A percentile compares a stretch with the other conserved stretches of the same genome.
These are phyloP conservation scores for Malurus alboscapulatus DNA, from an alignment of 2,113 vertebrate species.

Conservation along the genomic window DNA sequence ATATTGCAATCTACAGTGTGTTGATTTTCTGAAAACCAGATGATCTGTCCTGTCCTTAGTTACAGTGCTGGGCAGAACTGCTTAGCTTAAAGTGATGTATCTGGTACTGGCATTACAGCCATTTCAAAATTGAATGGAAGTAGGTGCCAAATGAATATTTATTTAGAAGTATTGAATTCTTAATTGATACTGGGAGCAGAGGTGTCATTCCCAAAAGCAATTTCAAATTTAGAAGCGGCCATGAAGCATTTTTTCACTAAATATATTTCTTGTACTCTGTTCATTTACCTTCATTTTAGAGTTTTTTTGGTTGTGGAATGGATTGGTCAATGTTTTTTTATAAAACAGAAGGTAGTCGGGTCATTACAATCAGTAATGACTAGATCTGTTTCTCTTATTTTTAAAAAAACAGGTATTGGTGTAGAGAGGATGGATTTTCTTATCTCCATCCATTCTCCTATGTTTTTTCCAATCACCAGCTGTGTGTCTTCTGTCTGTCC, in stretches of 20 bases:
- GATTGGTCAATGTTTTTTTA: neutral
- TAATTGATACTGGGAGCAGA: neutral
- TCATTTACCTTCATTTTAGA: neutral
- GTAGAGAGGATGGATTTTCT: constrained; percentile 5
- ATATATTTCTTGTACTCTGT: neutral
- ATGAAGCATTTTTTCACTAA: neutral
- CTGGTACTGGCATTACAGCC: neutral
- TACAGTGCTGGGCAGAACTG: neutral
- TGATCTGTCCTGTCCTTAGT: neutral
- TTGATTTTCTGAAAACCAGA: neutral
- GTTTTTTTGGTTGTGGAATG: neutral
- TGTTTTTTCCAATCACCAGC: neutral
- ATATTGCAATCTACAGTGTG: neutral
- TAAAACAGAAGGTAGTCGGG: neutral
- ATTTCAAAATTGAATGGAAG: constrained; percentile 1
- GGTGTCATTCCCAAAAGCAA: constrained; percentile 10
- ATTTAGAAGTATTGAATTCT: neutral
- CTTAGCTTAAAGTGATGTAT: neutral
- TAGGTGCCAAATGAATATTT: neutral
- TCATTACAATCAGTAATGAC: neutral
- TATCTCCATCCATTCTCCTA: neutral
- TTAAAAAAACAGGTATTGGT: neutral
- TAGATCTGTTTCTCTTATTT: neutral
- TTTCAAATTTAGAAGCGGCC: neutral
- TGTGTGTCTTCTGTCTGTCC: neutral